Base-by-base conservation (phyloP, 2,113 vertebrate species). In the Gasterosteus nipponicus region DNA sequence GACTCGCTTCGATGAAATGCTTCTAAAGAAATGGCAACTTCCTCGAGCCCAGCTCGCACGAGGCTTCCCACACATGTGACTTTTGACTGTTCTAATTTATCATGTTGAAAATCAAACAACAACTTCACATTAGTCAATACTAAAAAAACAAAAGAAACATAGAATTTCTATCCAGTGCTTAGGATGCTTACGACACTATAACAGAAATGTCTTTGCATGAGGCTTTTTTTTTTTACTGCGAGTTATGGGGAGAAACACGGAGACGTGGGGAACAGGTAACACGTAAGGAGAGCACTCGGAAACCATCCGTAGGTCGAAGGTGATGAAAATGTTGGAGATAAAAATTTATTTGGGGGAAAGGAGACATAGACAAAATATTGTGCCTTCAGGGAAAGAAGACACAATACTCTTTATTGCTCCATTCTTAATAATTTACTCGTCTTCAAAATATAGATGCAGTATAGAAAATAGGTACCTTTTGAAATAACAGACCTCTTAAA, bases 121-220 rank as follows among this genome's bases (percentile, higher is more conserved):
- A 96, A 95, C 94, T 98, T 98, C 98, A 99, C 97, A 98, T 99
- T 98, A 97, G 95, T 97, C 95, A 96, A 96, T 95, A 96, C 94
- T 95, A 96, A 96, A 96, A 96, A 96, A 96, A 96, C 96, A 15
- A 57, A 8, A 31, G 6, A 57, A 70, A 81, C 64, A 84, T 58
- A 82, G 75, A 86, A 97, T 97, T 96, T 95, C 95, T 97, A 97
- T 99, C 98, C 97, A 99, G 98, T 99, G 98, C 96, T 98, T 97
- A 95, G 80, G 83, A 84, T 91, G 89, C 84, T 83, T 86, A 22
- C 94, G 96, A 98, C 96, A 97, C 95, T 95, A 26, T 26, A 96
- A 96, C 93, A 95, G 84, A 86, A 87, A 95, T 92, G 95, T 95
- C 94, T 77, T 72, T 68, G 84, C 60, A 75, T 83, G 77, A 83